phyloP scores from a whole-genome alignment of 2,797 vertebrate species.

The Molossus molossus region DNA sequence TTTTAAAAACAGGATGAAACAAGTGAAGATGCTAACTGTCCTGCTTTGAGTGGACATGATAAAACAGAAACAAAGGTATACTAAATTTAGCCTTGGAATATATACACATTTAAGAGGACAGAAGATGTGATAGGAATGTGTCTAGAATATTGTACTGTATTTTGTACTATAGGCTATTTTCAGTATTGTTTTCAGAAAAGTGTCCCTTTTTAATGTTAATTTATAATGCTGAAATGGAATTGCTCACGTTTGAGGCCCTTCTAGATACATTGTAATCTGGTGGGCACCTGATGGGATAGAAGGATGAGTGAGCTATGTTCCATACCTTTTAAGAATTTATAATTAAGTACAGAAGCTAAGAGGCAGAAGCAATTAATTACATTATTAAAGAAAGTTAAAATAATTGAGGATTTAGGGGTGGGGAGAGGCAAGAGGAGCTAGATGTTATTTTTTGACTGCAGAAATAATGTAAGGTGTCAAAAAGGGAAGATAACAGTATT shows the following conservation, averaged over 20 bases:
- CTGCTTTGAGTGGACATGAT: conserved; percentile 91
- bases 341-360: not conserved
- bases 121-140: not conserved
- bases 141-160: not conserved
- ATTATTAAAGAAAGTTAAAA: not conserved
- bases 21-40: conserved; percentile 90
- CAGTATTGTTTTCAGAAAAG: conserved; percentile 27
- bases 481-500: not conserved
- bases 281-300: not conserved
- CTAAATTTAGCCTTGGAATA: conserved; percentile 69
- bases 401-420: not conserved
- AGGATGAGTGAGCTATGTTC: not conserved
- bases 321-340: not conserved
- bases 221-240: not conserved
- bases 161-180: not conserved
- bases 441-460: not conserved
- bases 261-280: not conserved
- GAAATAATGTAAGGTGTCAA: not conserved
- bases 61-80: conserved; percentile 91
- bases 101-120: not conserved
- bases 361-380: not conserved
- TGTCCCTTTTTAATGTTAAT: conserved; percentile 62
- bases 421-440: not conserved
- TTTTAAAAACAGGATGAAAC: conserved; percentile 89
- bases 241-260: not conserved